Evolutionary conservation across 2,113 vertebrate species (phyloP).

Genomic region (Phrynocephalus versicolor): DNA sequence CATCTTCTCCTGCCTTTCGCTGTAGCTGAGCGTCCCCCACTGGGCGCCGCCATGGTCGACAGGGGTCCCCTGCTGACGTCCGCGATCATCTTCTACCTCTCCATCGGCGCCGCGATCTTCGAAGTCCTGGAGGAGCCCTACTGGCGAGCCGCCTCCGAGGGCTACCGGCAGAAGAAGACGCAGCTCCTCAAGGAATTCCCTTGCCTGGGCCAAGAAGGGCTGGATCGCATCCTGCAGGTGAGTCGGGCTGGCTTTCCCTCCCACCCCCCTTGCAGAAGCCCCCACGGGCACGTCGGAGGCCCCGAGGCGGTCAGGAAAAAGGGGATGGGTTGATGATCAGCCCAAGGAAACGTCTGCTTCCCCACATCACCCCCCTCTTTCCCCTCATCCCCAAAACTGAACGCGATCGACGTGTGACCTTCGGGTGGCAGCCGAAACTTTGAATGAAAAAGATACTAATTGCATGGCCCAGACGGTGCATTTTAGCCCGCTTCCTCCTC

Average conservation of each 20-base stretch:
- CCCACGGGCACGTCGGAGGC: not conserved
- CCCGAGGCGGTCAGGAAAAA: too few species aligned
- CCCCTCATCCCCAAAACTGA: not conserved
- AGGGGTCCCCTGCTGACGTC: slow-evolving; percentile 95
- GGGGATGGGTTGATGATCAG: not conserved
- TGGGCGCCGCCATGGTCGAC: slow-evolving; percentile 88
- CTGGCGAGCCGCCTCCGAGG: slow-evolving; percentile 83
- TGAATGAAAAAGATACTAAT: slow-evolving; percentile 13
- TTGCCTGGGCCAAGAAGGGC: slow-evolving; percentile 84
- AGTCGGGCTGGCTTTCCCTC: slow-evolving; percentile 28
- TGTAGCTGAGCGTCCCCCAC: slow-evolving; percentile 13
- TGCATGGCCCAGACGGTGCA: not conserved
- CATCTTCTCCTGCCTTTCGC: not conserved
- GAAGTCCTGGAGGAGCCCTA: slow-evolving; percentile 95
- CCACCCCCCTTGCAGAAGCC: not conserved
- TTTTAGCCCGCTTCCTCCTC: not conserved
- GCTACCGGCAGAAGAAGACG: slow-evolving; percentile 79
- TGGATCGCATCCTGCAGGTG: slow-evolving; percentile 93
- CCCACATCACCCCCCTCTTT: not conserved
- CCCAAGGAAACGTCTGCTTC: not conserved
- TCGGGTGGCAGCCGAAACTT: not conserved
- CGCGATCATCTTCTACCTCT: slow-evolving; percentile 97
- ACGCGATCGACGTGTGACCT: not conserved
- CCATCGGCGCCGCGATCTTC: slow-evolving; percentile 97
- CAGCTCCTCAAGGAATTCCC: slow-evolving; percentile 85